Evolutionary conservation across 2,888 invertebrate species (phyloP).

Genomic region (Heterodera filipjevi): DNA sequence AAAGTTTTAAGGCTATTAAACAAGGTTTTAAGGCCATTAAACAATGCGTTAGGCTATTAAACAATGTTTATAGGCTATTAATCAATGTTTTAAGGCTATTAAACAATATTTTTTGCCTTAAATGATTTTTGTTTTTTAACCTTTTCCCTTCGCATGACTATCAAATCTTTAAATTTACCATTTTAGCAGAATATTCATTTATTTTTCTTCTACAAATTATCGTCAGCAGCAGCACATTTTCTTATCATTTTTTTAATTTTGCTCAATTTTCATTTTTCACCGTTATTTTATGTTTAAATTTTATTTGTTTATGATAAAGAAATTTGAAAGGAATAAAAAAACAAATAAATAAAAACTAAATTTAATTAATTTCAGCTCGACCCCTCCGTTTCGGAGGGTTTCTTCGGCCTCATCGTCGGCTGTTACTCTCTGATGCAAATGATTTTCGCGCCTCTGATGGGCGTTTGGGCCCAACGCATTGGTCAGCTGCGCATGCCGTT

Average conservation of each 20-base stretch:
- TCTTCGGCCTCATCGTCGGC: constrained; percentile 43
- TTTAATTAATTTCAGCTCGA: constrained; percentile 38
- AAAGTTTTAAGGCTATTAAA: too few relatives aligned
- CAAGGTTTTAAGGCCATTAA: too few relatives aligned
- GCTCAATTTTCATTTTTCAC: background rate
- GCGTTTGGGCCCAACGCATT: constrained; percentile 24
- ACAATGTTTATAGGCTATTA: too few relatives aligned
- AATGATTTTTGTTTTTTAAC: too few relatives aligned
- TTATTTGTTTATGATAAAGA: background rate
- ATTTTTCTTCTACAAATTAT: background rate
- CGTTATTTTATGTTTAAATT: background rate
- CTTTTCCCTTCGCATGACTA: background rate
- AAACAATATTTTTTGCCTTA: too few relatives aligned
- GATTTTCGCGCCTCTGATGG: constrained; percentile 43
- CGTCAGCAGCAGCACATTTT: background rate
- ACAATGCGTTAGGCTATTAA: too few relatives aligned
- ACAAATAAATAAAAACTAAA: background rate
- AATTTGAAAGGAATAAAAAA: background rate
- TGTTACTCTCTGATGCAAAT: constrained; percentile 39
- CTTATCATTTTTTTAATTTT: background rate
- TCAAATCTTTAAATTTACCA: background rate
- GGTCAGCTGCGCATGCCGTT: constrained; percentile 26
- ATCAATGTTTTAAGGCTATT: too few relatives aligned
- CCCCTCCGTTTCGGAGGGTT: constrained; percentile 29
- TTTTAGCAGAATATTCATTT: background rate